Evolutionary conservation across 2,888 invertebrate species (phyloP).

Genomic region (Drosophila prostipennis): DNA sequence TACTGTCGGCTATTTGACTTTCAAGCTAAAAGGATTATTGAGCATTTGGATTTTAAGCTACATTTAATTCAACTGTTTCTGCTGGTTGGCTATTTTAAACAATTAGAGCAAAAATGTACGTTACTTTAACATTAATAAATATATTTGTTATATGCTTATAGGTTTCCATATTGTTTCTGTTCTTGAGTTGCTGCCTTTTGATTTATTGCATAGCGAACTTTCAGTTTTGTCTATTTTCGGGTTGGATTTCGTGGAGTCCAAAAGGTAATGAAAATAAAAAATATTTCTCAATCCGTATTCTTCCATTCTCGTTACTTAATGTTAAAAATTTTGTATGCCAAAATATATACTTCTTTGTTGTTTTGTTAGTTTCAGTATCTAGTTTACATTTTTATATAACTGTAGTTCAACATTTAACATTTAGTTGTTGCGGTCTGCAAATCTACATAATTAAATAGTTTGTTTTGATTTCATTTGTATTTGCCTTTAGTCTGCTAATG

Average conservation of each 20-base stretch:
- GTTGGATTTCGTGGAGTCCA: constrained; percentile 28
- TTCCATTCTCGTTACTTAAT: constrained; percentile 13
- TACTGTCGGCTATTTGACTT: constrained; percentile 71
- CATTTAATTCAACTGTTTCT: constrained; percentile 35
- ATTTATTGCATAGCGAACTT: constrained; percentile 53
- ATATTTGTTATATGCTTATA: constrained; percentile 52
- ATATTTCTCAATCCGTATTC: constrained; percentile 14
- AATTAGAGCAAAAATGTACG: constrained; percentile 60
- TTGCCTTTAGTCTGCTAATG: constrained; percentile 44
- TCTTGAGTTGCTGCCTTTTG: constrained; percentile 58
- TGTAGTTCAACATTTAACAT: constrained; percentile 53
- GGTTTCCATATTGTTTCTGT: constrained; percentile 31
- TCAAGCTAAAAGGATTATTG: constrained; percentile 75
- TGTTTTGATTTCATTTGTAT: constrained; percentile 57
- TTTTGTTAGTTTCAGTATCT: constrained; percentile 30
- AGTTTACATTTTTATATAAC: constrained; percentile 43
- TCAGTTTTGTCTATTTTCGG: constrained; percentile 32
- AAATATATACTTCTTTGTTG: constrained; percentile 62
- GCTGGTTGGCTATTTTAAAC: constrained; percentile 52
- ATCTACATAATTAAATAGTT: constrained; percentile 56
- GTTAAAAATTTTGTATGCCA: constrained; percentile 78
- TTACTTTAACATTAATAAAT: constrained; percentile 77
- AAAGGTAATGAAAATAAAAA: constrained; percentile 40
- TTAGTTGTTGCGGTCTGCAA: constrained; percentile 51
- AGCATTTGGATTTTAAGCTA: constrained; percentile 61